Evolutionary conservation across 37 sponge, comb jelly and placozoan genomes (phyloP).

Genomic region (Eunapius fragilis): DNA sequence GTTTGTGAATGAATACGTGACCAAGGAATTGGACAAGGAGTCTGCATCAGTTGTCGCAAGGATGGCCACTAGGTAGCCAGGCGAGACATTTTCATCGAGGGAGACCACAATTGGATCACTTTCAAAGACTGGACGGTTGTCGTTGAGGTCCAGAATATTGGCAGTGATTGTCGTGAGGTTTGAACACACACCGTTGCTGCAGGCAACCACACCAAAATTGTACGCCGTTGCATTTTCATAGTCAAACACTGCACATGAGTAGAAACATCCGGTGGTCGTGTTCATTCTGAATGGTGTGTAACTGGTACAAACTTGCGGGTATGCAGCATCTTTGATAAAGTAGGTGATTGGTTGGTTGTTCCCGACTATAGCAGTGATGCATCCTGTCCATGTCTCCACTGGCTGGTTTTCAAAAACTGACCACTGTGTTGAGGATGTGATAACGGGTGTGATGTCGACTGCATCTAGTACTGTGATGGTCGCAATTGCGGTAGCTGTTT

Average conservation of each 20-base stretch:
- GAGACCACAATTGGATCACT: slow-evolving; percentile 34
- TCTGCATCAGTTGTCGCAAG: slow-evolving; percentile 52
- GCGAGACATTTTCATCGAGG: slow-evolving; percentile 33
- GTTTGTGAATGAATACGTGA: slow-evolving; percentile 1
- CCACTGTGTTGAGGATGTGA: slow-evolving; percentile 40
- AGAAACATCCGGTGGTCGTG: slow-evolving; percentile 38
- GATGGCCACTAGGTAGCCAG: slow-evolving; percentile 4
- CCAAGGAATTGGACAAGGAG: slow-evolving; percentile 37
- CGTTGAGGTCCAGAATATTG: slow-evolving; percentile 75
- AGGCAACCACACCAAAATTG: slow-evolving; percentile 41
- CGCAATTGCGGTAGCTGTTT: slow-evolving; percentile 19
- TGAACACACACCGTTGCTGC: slow-evolving; percentile 37
- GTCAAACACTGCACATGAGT: slow-evolving; percentile 53
- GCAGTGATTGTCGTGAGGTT: slow-evolving; percentile 29
- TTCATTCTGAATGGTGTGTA: slow-evolving; percentile 32
- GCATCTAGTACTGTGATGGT: slow-evolving; percentile 54
- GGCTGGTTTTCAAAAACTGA: slow-evolving; percentile 50
- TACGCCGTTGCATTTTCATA: slow-evolving; percentile 41
- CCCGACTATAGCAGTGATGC: slow-evolving; percentile 63
- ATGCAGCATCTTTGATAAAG: slow-evolving; percentile 3
- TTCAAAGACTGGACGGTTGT: slow-evolving; percentile 67
- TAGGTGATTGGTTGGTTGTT: slow-evolving; percentile 46
- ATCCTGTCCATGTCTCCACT: neutral
- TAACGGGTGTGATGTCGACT: slow-evolving; percentile 78
- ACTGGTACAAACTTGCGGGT: slow-evolving; percentile 3